Evolutionary conservation across 2,113 vertebrate genomes (phyloP).

Genomic region (Myotis lucifugus): DNA sequence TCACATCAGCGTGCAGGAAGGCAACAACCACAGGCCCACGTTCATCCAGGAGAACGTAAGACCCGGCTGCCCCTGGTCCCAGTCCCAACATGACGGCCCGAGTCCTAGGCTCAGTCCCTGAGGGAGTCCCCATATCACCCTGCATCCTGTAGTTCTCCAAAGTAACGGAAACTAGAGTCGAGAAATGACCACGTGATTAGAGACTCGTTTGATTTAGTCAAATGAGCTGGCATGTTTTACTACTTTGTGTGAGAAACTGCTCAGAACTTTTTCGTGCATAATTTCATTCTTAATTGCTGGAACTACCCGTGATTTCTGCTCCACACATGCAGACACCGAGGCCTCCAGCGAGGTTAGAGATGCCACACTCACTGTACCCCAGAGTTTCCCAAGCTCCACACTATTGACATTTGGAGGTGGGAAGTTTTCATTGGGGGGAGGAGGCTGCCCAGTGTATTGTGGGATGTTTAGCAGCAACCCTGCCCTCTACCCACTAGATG

Average conservation of each 20-base stretch:
- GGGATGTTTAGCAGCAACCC: background rate
- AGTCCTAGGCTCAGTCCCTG: too few relatives aligned
- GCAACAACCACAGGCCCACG: constrained; percentile 84
- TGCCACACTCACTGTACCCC: accelerated
- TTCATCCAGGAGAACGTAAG: constrained; percentile 75
- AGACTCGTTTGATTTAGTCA: background rate
- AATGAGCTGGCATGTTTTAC: background rate
- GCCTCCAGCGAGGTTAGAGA: accelerated
- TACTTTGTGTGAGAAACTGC: background rate
- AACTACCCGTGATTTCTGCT: background rate
- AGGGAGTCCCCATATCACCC: accelerated
- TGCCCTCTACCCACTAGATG: background rate
- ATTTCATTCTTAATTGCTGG: background rate
- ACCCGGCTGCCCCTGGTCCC: accelerated
- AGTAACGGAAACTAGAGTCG: accelerated
- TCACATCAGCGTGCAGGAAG: constrained; percentile 80
- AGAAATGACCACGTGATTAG: accelerated
- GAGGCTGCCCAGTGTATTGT: background rate
- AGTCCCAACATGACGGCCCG: accelerated
- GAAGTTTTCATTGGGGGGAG: accelerated
- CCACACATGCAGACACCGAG: too few relatives aligned
- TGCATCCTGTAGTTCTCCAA: background rate
- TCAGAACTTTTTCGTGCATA: background rate
- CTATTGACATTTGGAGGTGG: background rate
- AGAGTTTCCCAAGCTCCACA: background rate